Evolutionary conservation across 92 coral and sea anemone species (phyloP), one percentile per base, ranked within the genome.

Genomic region (Siderastrea radians): DNA sequence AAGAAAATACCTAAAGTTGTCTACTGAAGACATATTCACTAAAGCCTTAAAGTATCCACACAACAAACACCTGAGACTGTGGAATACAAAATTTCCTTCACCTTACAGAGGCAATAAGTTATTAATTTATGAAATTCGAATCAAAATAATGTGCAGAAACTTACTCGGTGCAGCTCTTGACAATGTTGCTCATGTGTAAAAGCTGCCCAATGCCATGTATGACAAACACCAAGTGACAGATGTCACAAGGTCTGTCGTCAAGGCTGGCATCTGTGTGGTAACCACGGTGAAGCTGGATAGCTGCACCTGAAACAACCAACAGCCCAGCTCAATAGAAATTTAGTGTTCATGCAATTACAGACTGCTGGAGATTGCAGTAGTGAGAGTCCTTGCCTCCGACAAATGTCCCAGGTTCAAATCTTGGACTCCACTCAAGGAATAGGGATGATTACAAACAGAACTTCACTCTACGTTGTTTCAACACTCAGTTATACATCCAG

Each of bases 141-240:
- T 17, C 15, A 52, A 43, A 51, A 6, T 51, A 26, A 49, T 47
- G 4, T 8, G 46, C n/a, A 5, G 26, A 38, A 38, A 88, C 99
- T 92, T 86, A 97, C 99, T 88, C 95, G 15, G 94, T 88, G 75
- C 96, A 92, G 68, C 95, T 94, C 82, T 65, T 91, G 68, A 92
- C 98, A 84, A 95, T 97, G 77, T 89, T 97, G 77, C 98, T 95
- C 95, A 91, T 97, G 82, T 95, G 94, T 80, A 95, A 45, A 17
- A 97, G 78, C 93, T 97, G 99, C 3, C 99, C 99, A 82, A 97
- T 97, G 7, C 99, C 99, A 82, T 97, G 99, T 13, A 97, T 89
- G 19, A 97, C 99, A 86, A 97, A 97, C 82, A 97, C 98, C 89
- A 97, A 80, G 74, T 97, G 99, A 17, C 93, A 88, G n/a, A 97